These are phyloP conservation scores for Halcyon senegalensis DNA, from an alignment of 2,113 vertebrate genomes.

Conservation along the genomic window DNA sequence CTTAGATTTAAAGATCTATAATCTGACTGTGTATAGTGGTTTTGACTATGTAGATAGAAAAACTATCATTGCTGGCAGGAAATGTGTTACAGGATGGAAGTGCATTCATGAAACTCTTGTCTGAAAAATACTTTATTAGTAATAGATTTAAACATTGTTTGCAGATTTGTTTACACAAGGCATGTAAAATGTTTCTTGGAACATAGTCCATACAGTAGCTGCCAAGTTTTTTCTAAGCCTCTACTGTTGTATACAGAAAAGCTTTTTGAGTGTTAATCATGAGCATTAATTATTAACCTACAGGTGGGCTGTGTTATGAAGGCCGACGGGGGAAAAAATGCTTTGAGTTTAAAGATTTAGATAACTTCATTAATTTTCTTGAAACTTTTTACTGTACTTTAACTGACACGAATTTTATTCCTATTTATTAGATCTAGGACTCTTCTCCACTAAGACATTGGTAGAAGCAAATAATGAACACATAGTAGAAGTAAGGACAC, in stretches of 20 bases:
- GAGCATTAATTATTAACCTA: neutral
- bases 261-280: neutral
- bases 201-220: neutral
- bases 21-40: neutral
- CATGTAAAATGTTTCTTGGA: neutral
- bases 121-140: neutral
- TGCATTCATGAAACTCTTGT: neutral
- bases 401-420: neutral
- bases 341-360: neutral
- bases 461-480: slow-evolving; percentile 98
- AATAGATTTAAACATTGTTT: neutral
- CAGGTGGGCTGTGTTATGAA: neutral
- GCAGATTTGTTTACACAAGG: neutral
- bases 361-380: neutral
- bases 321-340: neutral
- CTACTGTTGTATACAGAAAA: neutral
- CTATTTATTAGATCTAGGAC: slow-evolving; percentile 86
- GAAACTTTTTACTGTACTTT: neutral
- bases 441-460: slow-evolving; percentile 98
- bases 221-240: neutral
- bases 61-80: neutral
- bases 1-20: neutral
- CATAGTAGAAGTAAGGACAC: slow-evolving; percentile 95
- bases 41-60: neutral
- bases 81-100: neutral